phyloP scores from a whole-genome alignment of 2,888 invertebrate genomes.

The Lepas anatifera region DNA sequence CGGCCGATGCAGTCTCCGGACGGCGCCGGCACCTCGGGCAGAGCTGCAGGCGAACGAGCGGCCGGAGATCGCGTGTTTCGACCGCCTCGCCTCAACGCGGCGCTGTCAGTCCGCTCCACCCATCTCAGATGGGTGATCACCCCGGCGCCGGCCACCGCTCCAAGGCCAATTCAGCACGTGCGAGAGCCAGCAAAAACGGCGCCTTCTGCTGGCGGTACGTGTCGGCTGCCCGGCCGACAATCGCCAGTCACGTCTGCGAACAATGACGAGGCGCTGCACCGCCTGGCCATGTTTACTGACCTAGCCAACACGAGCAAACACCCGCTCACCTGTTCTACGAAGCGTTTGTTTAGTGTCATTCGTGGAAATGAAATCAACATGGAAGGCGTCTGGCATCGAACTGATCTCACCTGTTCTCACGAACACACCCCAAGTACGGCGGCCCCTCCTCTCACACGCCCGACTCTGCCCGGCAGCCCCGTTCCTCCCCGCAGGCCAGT shows the following conservation, averaged over 20 bases:
- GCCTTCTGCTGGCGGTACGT: neutral
- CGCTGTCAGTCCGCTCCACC: neutral
- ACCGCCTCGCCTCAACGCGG: neutral
- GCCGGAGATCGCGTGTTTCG: too few relatives aligned
- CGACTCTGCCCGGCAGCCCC: neutral
- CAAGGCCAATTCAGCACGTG: constrained; percentile 8
- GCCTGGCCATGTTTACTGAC: neutral
- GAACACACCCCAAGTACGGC: too few relatives aligned
- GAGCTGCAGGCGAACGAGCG: too few relatives aligned
- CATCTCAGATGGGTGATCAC: neutral
- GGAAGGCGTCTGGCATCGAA: too few relatives aligned
- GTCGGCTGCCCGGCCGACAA: neutral
- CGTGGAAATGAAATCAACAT: too few relatives aligned
- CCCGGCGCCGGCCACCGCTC: neutral
- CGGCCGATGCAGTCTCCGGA: neutral
- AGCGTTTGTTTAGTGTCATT: too few relatives aligned
- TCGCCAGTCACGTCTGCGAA: neutral
- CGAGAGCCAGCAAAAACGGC: neutral
- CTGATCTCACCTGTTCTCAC: too few relatives aligned
- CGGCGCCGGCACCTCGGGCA: neutral
- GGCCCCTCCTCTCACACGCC: neutral
- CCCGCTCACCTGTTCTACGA: too few relatives aligned
- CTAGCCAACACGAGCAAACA: neutral
- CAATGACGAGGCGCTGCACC: neutral
- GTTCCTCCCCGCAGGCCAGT: too few relatives aligned